Conservation (phyloP, 2,797 vertebrate genomes). For the Pseudomugil gertrudae region DNA sequence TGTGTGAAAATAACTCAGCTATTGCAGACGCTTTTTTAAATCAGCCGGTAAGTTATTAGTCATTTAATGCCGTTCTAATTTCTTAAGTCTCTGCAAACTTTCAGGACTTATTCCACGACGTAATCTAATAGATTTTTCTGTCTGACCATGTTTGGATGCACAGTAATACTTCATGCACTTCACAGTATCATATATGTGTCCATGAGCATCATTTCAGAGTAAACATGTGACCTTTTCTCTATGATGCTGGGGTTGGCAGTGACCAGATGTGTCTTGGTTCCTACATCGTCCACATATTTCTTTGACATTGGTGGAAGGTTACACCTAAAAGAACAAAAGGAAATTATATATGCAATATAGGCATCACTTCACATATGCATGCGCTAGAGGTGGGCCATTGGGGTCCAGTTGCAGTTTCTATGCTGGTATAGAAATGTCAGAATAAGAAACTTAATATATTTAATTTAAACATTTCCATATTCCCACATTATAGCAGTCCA, state of each 20-base stretch:
- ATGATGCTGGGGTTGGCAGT: constrained; percentile 99
- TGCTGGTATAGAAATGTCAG: no score
- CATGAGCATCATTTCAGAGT: background rate
- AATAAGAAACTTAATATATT: no score
- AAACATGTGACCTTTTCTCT: constrained; percentile 87
- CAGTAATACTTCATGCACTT: background rate
- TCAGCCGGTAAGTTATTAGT: background rate
- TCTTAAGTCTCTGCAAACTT: background rate
- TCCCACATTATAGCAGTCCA: no score
- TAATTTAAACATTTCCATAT: no score
- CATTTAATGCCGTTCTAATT: background rate
- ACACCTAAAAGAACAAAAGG: constrained; percentile 81
- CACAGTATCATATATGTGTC: background rate
- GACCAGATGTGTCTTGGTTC: constrained; percentile 91
- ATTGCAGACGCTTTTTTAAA: no score
- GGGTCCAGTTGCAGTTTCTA: no score
- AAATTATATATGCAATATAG: background rate
- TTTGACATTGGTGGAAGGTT: constrained; percentile 95
- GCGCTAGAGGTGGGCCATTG: background rate
- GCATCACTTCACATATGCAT: background rate
- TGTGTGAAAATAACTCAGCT: background rate
- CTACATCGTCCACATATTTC: constrained; percentile 89
- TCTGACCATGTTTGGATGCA: background rate
- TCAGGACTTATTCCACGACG: background rate
- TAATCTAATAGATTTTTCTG: background rate